phyloP scores from a whole-genome alignment of 2,113 vertebrate species.

The Nymphicus hollandicus region DNA sequence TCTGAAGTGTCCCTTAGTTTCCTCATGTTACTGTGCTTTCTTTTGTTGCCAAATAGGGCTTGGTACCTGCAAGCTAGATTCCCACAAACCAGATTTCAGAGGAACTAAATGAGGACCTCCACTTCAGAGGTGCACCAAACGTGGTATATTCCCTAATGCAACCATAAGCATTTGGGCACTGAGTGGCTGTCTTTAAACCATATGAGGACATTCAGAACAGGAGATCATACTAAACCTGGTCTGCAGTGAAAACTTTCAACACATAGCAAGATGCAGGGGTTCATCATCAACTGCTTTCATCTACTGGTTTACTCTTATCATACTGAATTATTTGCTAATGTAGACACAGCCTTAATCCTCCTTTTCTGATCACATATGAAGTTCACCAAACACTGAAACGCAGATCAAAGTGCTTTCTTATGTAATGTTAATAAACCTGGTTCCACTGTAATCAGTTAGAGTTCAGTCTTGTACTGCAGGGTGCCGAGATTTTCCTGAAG shows the following conservation, averaged over 20 bases:
- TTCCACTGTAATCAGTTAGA: neutral
- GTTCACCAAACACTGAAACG: neutral
- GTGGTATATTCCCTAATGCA: neutral
- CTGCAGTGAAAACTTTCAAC: neutral
- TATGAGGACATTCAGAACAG: neutral
- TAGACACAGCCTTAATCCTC: neutral
- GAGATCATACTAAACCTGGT: neutral
- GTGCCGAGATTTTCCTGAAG: neutral
- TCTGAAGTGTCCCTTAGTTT: neutral
- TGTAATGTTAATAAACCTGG: neutral
- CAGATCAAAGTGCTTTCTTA: neutral
- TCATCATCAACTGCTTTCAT: neutral
- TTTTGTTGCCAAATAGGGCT: neutral
- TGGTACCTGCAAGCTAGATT: neutral
- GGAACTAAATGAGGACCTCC: neutral
- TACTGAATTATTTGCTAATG: constrained; percentile 6
- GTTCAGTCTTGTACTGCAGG: neutral
- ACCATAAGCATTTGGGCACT: neutral
- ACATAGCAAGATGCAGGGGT: neutral
- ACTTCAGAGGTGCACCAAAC: neutral
- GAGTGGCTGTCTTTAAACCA: neutral
- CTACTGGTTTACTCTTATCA: neutral
- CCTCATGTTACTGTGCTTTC: neutral
- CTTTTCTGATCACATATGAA: neutral
- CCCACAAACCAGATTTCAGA: neutral